Base-by-base conservation (phyloP, 2,888 invertebrate species). In the Nomada hirtipes region DNA sequence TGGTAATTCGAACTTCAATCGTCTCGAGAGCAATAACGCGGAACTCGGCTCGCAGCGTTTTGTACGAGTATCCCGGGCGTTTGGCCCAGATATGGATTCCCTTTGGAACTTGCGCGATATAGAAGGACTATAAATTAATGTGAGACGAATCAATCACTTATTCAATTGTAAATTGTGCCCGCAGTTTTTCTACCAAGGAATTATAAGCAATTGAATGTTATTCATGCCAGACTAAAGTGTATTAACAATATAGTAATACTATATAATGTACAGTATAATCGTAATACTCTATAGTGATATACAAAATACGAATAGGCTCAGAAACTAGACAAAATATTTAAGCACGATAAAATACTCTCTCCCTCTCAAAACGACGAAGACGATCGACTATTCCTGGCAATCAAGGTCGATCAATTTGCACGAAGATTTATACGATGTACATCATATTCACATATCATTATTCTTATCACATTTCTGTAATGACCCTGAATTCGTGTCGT, bases 1-100 rank as follows among this genome's bases (percentile, higher is more conserved):
- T 59, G 69, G 82, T 68, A 82, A 76, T 82, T 82, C 72, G 44
- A 76, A 65, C 68, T 82, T 50, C 50, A 59, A 82, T 82, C 82
- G 82, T 50, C 60, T 67, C 7, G 76, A 69, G 59, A 59, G 55
- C 59, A 68, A 73, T 72, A 68, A 78, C 61, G 71, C 52, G 20
- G 36, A 23, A 29, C 60, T 82, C 50, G 20, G 44, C 13, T 47
- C 26, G 18, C 20, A 4, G 42, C 29, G 20, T 65, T 71, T 78
- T 55, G 65, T 44, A n/a, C 69, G 36, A 29, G n/a, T 65, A 52
- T 26, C 26, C n/a, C 20, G 23, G 13, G 1, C 18, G 20, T 42
- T 76, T 18, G 26, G 23, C 0, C 42, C 23, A 2, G 9, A 26
- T 2, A 18, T 2, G 29, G 50, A 7, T 2, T 57, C 2, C 29